Base-by-base conservation (phyloP, 2,113 vertebrate genomes). In the Paratilapia polleni region DNA sequence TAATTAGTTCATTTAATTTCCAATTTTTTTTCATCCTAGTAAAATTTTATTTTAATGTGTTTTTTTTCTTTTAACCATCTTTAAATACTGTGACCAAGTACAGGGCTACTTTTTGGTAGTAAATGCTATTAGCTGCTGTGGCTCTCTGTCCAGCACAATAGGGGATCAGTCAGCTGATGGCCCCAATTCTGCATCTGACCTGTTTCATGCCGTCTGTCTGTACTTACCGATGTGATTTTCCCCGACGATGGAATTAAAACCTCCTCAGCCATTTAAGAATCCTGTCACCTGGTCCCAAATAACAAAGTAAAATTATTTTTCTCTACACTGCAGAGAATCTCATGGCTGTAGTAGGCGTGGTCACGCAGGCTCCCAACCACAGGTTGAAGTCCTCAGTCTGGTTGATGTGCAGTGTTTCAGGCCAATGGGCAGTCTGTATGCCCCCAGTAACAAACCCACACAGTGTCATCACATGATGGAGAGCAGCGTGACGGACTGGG, bases 251-350 rank as follows among this genome's bases (percentile, higher is more conserved):
- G 80, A 85, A 96, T 82, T 80, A 96, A 91, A 78, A 95, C 74
- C 84, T 96, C 96, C 68, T 96, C 94, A 28, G 96, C 96, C 96
- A 96, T 96, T 94, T 90, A 81, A 61, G 57, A 87, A 75, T 47
- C 62, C 19, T 77, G 52, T 88, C 24, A 19, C 26, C 20, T 6
- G 36, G 52, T 75, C 43, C 34, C 47, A 79, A 57, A 82, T 17
- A 58, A 28, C 15, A 82, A 68, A 36, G 36, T 0, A 77, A 36
- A 49, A 38, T 7, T 8, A 47, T 3, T 77, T 31, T 54, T 87
- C 43, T 84, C 78, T 80, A 90, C 17, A 79, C 56, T n/a, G 43
- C 58, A 60, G 17, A 85, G 58, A 66, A 76, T 76, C 66, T 91
- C 92, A 94, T 94, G 54, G 76, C 87, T 68, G 74, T 20, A 38